These are phyloP conservation scores for Python bivittatus DNA, from an alignment of 2,113 vertebrate genomes.

Conservation along the genomic window DNA sequence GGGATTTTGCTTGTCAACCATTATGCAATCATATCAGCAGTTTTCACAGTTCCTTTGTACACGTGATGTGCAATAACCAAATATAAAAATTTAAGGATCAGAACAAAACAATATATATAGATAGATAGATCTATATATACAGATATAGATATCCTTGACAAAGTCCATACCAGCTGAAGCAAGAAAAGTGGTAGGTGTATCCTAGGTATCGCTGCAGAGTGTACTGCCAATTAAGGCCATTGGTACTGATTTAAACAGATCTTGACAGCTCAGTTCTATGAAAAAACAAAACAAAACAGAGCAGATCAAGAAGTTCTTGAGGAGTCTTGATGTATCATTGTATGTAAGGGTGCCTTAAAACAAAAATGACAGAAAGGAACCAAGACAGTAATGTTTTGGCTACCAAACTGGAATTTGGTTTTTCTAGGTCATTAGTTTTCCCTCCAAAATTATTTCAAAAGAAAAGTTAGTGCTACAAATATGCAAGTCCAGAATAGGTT, in stretches of 20 bases:
- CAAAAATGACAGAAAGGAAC: conserved; percentile 76
- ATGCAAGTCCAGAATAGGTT: conserved; percentile 73
- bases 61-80: conserved; percentile 80
- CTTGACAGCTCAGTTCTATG: conserved; percentile 73
- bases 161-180: conserved; percentile 78
- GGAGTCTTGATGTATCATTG: conserved; percentile 63
- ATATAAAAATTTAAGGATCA: conserved; percentile 65
- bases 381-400: conserved; percentile 79
- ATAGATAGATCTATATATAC: neutral
- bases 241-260: conserved; percentile 76
- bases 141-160: conserved; percentile 62
- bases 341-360: conserved; percentile 74
- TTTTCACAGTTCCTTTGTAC: conserved; percentile 81
- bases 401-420: conserved; percentile 85
- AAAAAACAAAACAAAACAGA: conserved; percentile 70
- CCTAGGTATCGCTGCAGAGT: conserved; percentile 76
- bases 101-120: conserved; percentile 61
- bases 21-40: conserved; percentile 76
- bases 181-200: conserved; percentile 70
- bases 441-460: conserved; percentile 74
- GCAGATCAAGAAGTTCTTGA: conserved; percentile 72
- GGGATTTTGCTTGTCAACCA: conserved; percentile 75
- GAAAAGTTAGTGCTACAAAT: conserved; percentile 83
- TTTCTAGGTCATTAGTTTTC: conserved; percentile 79
- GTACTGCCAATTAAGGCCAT: conserved; percentile 80